phyloP scores from a whole-genome alignment of 2,113 vertebrate genomes.

The Lethenteron camtschaticum region DNA sequence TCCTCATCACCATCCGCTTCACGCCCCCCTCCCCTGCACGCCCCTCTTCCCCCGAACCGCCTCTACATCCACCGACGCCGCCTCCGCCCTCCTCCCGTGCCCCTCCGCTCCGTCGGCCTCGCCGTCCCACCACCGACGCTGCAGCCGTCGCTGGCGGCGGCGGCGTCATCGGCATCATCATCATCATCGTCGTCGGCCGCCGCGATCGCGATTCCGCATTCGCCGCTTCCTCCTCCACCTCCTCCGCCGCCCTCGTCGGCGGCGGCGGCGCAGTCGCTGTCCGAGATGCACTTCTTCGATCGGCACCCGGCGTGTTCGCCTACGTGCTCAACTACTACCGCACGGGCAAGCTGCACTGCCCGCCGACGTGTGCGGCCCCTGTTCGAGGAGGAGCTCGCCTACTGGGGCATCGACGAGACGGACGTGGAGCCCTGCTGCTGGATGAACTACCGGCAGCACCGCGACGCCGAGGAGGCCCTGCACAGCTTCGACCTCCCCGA shows the following conservation, averaged over 20 bases:
- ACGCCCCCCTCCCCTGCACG: too few species aligned
- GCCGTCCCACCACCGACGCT: slow-evolving; percentile 21
- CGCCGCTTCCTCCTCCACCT: too few species aligned
- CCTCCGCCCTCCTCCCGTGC: too few species aligned
- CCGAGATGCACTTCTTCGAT: slow-evolving; percentile 78
- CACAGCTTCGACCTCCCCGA: slow-evolving; percentile 78
- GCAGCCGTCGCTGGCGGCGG: slow-evolving; percentile 29
- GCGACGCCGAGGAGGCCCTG: slow-evolving; percentile 80
- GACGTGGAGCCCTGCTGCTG: slow-evolving; percentile 98
- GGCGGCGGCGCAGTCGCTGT: slow-evolving; percentile 70
- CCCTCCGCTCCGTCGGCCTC: too few species aligned
- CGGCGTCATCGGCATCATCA: slow-evolving; percentile 8
- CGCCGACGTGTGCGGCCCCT: slow-evolving; percentile 77
- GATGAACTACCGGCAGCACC: slow-evolving; percentile 92
- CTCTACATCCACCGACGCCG: too few species aligned
- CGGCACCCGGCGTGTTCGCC: slow-evolving; percentile 79
- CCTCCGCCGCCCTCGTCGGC: slow-evolving; percentile 62
- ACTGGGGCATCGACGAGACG: slow-evolving; percentile 92
- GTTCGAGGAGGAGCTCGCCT: slow-evolving; percentile 89
- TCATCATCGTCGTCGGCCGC: too few species aligned
- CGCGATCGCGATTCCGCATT: too few species aligned
- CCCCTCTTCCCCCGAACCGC: too few species aligned
- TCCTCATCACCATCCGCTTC: too few species aligned
- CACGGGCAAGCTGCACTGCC: slow-evolving; percentile 91
- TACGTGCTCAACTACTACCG: slow-evolving; percentile 96